Conservation (phyloP, 2,113 vertebrate genomes). For the Psittacara wagleri region DNA sequence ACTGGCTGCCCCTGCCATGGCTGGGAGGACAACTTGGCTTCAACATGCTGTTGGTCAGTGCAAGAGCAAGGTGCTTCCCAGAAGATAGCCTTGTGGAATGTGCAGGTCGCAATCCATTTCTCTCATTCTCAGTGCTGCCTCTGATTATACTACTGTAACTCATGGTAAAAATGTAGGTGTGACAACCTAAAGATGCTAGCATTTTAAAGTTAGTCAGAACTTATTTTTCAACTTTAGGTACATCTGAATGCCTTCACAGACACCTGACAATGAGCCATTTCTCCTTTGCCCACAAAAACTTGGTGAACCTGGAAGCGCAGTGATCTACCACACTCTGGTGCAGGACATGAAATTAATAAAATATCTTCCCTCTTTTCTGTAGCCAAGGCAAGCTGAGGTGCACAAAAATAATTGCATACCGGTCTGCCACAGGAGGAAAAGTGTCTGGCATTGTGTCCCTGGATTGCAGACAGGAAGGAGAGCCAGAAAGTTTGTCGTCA, state of each 20-base stretch:
- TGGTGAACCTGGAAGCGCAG: not conserved
- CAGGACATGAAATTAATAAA: slow-evolving; percentile 7
- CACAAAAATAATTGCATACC: not conserved
- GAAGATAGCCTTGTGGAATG: not conserved
- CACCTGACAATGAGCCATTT: not conserved
- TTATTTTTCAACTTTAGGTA: not conserved
- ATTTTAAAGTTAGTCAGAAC: not conserved
- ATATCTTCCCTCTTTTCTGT: not conserved
- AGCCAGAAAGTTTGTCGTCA: not conserved
- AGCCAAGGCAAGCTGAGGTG: not conserved
- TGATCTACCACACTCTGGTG: not conserved
- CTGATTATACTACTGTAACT: not conserved
- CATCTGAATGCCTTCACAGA: not conserved
- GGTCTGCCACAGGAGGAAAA: not conserved
- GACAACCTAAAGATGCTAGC: not conserved
- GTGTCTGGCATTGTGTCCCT: not conserved
- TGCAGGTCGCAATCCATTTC: not conserved
- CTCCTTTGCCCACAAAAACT: not conserved
- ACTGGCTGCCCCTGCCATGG: not conserved
- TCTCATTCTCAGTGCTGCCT: not conserved
- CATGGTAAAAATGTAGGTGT: not conserved
- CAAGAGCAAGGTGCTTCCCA: not conserved
- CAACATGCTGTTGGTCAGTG: not conserved
- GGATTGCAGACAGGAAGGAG: not conserved
- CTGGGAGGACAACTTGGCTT: not conserved